Percentiles rank a stretch among this genome's conserved stretches.
phyloP scores from a whole-genome alignment of 2,888 invertebrate genomes.

The Campoletis raptor region DNA sequence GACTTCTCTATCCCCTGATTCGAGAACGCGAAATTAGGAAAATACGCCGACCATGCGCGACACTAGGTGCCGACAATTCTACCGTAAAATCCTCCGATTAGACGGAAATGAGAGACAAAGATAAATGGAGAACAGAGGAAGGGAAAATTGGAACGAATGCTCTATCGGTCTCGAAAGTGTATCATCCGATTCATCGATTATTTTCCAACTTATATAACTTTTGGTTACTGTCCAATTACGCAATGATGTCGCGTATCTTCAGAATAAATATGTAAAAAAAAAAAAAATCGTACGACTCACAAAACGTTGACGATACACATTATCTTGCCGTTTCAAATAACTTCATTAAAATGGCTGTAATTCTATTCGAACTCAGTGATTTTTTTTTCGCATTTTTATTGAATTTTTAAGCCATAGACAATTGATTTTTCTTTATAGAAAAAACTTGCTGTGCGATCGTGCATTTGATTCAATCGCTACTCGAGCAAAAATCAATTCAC shows the following conservation, averaged over 20 bases:
- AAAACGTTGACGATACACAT: neutral
- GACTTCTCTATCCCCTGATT: slow-evolving; percentile 49
- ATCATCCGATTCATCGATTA: neutral
- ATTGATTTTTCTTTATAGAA: neutral
- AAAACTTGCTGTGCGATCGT: neutral
- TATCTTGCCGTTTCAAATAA: neutral
- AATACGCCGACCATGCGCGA: slow-evolving; percentile 35
- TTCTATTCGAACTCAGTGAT: neutral
- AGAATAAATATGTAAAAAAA: neutral
- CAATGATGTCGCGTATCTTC: neutral
- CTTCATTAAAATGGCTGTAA: neutral
- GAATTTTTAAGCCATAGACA: neutral
- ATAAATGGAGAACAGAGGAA: neutral
- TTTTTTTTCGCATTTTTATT: neutral
- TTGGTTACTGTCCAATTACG: neutral
- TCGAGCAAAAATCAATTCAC: slow-evolving; percentile 11
- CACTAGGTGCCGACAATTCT: slow-evolving; percentile 52
- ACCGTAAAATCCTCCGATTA: slow-evolving; percentile 59
- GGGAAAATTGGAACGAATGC: neutral
- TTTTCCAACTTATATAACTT: neutral
- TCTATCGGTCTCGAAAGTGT: neutral
- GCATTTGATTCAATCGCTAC: neutral
- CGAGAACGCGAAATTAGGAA: slow-evolving; percentile 60
- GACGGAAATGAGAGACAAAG: slow-evolving; percentile 25
- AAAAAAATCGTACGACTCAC: neutral